Conservation (phyloP, 1,140 invertebrate species). For the Drosophila lacteicornis region DNA sequence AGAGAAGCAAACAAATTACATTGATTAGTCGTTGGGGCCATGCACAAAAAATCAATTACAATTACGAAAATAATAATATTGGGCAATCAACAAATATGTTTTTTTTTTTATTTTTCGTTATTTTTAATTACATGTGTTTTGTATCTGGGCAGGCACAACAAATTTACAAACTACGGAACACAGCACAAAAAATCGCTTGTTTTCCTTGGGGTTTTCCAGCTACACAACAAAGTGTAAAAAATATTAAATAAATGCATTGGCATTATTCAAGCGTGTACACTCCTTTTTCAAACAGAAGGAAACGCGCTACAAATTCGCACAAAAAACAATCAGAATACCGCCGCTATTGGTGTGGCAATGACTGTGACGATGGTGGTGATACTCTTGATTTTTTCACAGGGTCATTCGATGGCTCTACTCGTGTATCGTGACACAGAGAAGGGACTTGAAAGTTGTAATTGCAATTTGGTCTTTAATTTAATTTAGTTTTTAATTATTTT, state of each 20-base stretch:
- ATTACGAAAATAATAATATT: slow-evolving; percentile 30
- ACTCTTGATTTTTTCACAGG: neutral
- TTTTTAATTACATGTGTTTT: slow-evolving; percentile 40
- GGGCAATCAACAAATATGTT: slow-evolving; percentile 19
- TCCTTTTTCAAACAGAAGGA: slow-evolving; percentile 11
- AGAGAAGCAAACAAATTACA: slow-evolving; percentile 75
- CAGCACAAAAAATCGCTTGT: slow-evolving; percentile 21
- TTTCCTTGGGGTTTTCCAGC: neutral
- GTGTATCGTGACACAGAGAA: neutral
- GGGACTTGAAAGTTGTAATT: neutral
- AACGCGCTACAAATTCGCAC: slow-evolving; percentile 5
- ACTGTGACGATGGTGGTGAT: slow-evolving; percentile 44
- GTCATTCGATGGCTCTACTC: neutral
- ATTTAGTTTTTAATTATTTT: neutral
- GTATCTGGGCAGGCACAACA: slow-evolving; percentile 46
- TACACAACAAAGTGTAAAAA: neutral
- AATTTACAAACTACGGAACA: slow-evolving; percentile 37
- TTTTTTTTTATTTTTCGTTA: slow-evolving; percentile 8
- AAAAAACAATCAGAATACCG: slow-evolving; percentile 28
- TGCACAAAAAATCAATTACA: slow-evolving; percentile 56
- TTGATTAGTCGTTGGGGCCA: slow-evolving; percentile 50
- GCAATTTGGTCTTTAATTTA: too few relatives aligned
- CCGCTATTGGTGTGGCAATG: slow-evolving; percentile 53
- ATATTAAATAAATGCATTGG: slow-evolving; percentile 19
- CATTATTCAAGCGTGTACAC: slow-evolving; percentile 30